Conservation (phyloP, 2,888 invertebrate species). For the Icerya purchasi region DNA sequence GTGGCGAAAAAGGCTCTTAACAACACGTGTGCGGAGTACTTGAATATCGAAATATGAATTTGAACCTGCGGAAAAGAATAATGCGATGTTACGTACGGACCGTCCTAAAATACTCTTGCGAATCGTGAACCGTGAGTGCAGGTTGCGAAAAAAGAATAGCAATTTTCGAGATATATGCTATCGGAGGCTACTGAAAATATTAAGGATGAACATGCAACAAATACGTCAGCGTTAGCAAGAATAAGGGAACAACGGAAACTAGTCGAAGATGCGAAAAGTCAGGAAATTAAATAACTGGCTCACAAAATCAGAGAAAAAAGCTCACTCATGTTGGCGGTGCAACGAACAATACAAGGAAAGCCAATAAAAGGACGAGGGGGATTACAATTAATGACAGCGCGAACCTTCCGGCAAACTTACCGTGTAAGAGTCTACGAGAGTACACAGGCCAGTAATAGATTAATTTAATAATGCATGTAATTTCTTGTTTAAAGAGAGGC, state of each 20-base stretch:
- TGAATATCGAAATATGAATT: neutral
- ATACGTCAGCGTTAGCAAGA: neutral
- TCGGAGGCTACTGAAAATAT: neutral
- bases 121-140: neutral
- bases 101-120: neutral
- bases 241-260: neutral
- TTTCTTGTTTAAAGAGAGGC: neutral
- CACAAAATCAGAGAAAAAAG: neutral
- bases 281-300: neutral
- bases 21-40: neutral
- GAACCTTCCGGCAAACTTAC: neutral
- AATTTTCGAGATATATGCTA: neutral
- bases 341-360: neutral
- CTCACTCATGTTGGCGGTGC: neutral
- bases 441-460: neutral
- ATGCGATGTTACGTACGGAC: neutral
- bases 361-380: neutral
- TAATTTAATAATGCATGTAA: neutral
- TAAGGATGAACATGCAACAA: neutral
- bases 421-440: neutral
- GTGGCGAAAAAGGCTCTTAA: neutral
- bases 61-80: neutral
- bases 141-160: neutral
- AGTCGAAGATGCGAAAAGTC: neutral
- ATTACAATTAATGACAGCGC: neutral